These are phyloP conservation scores for Callipepla squamata DNA, from an alignment of 2,113 vertebrate species.

Conservation along the genomic window DNA sequence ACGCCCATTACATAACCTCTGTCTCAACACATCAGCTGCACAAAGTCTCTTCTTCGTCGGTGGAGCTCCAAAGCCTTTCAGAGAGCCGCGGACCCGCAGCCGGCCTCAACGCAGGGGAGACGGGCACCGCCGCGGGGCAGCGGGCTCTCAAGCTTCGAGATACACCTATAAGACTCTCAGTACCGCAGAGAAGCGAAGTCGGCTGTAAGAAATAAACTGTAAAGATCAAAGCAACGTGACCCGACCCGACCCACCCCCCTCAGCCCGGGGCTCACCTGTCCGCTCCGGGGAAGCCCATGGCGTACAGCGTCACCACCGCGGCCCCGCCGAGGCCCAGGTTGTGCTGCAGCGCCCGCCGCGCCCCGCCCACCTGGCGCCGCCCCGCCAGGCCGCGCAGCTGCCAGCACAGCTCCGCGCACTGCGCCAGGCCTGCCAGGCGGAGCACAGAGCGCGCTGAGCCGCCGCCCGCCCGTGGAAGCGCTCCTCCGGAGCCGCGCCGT, in stretches of 20 bases:
- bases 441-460: conserved; percentile 22
- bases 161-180: background rate
- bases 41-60: background rate
- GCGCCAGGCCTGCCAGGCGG: conserved; percentile 89
- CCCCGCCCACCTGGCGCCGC: conserved; percentile 86
- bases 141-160: background rate
- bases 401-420: conserved; percentile 97
- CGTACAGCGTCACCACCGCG: conserved; percentile 87
- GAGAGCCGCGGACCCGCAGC: background rate
- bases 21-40: background rate
- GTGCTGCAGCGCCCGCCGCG: conserved; percentile 92
- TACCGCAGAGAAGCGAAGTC: too few relatives aligned
- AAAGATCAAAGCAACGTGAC: too few relatives aligned
- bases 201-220: too few relatives aligned
- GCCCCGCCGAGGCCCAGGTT: conserved; percentile 94
- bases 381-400: conserved; percentile 92
- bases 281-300: conserved; percentile 86
- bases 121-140: background rate
- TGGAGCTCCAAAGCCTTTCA: background rate
- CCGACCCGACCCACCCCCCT: too few relatives aligned
- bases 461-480: too few relatives aligned
- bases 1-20: background rate
- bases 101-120: background rate
- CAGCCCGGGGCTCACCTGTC: conserved; percentile 72
- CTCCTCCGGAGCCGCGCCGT: too few relatives aligned